Evolutionary conservation across 2,888 invertebrate genomes (phyloP), one percentile per base, ranked within the genome.

Genomic region (Diarsia rubi): DNA sequence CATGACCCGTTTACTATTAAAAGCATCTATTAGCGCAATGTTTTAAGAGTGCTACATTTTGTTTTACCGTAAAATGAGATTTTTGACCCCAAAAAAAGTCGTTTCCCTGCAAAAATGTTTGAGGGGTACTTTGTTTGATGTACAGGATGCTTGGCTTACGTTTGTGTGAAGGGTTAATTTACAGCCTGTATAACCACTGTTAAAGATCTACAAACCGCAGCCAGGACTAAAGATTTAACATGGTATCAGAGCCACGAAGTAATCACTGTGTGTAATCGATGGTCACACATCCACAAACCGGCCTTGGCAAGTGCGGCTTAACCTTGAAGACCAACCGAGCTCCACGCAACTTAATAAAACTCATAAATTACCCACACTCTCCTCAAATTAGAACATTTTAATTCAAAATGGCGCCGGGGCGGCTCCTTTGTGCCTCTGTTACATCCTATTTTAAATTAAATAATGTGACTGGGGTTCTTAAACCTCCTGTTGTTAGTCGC

Each of bases 341-440:
- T 54, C 27, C 37, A 52, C 24, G 47, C 59, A 72, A 69, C 62
- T 76, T 75, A 76, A 74, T 75, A 84, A 80, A 84, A 59, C 31
- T 68, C 80, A 69, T 83, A 62, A 72, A 73, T 76, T 79, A 79
- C 49, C 24, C 57, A 71, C 77, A 75, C 54, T 47, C 60, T 21
- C 59, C 66, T 76, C 69, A 75, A 85, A 85, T 83, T 79, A 82
- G 64, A 77, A 80, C 79, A 69, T 75, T 82, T 84, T 78, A 84
- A 85, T 75, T 81, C 69, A 79, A 83, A 79, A 85, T 79, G 76
- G 78, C 73, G 73, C 52, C 75, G 42, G 44, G 27, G 45, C 24
- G 42, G 63, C 60, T 62, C 57, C 59, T 74, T 69, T 75, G 67
- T 70, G 77, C 71, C 69, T 69, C 69, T 81, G 81, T 82, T 78